Evolutionary conservation across 1,140 invertebrate species (phyloP).

Genomic region (Camponotus vicinus): DNA sequence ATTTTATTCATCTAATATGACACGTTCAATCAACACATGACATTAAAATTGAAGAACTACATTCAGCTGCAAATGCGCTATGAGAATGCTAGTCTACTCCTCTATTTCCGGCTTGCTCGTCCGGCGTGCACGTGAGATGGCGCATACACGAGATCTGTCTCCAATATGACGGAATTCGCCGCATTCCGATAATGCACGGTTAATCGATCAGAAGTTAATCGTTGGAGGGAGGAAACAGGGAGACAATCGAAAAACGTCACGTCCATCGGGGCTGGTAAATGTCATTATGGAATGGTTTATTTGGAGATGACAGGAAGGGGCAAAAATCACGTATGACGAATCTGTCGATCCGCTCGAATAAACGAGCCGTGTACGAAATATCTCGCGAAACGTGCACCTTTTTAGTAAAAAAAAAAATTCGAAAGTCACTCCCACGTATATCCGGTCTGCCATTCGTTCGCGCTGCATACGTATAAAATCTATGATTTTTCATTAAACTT

Average conservation of each 20-base stretch:
- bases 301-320: conserved; percentile 28
- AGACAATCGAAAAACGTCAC: conserved; percentile 53
- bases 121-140: conserved; percentile 18
- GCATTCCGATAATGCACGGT: conserved; percentile 49
- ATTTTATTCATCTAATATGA: neutral
- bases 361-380: conserved; percentile 21
- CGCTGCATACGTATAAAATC: neutral
- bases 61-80: conserved; percentile 10
- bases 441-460: neutral
- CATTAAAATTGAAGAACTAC: neutral
- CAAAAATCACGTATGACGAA: conserved; percentile 2
- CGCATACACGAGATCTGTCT: conserved; percentile 34
- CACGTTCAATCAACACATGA: neutral
- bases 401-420: conserved; percentile 3
- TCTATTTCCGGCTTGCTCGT: conserved; percentile 20
- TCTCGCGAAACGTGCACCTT: conserved; percentile 16
- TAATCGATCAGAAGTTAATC: conserved; percentile 48
- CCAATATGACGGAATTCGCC: conserved; percentile 31
- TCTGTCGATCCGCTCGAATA: conserved; percentile 1
- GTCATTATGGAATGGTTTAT: conserved; percentile 50
- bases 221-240: conserved; percentile 31
- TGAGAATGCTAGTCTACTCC: conserved; percentile 28
- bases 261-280: conserved; percentile 39
- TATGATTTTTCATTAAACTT: conserved; percentile 43
- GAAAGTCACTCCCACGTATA: neutral